These are phyloP conservation scores for Eleutherodactylus coqui DNA, from an alignment of 2,797 vertebrate genomes.

Conservation along the genomic window DNA sequence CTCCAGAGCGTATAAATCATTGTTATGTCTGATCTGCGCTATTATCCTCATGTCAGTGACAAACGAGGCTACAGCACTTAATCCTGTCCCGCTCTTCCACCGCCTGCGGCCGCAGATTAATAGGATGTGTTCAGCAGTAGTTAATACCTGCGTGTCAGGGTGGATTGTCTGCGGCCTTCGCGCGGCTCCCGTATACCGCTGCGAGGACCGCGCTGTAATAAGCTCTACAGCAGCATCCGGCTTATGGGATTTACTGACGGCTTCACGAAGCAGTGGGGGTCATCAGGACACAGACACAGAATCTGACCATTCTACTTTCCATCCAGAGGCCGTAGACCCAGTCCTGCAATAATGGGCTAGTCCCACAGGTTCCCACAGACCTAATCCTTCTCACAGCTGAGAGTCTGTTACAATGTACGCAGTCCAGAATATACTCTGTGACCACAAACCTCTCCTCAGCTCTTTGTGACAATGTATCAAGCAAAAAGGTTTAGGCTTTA, in stretches of 20 bases:
- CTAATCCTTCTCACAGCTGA: no score
- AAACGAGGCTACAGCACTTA: conserved; percentile 15
- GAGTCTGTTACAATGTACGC: neutral
- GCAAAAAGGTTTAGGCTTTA: no score
- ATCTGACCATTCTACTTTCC: no score
- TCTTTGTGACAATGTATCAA: no score
- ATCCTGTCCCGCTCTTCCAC: conserved; percentile 16
- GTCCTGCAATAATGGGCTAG: no score
- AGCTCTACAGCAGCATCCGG: neutral
- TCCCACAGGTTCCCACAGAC: no score
- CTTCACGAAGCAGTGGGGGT: neutral
- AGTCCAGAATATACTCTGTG: no score
- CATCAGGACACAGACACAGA: no score
- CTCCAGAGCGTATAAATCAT: neutral
- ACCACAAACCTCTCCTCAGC: no score
- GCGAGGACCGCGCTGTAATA: neutral
- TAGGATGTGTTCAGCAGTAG: neutral
- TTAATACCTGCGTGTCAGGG: conserved; percentile 3
- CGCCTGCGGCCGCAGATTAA: neutral
- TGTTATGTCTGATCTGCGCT: neutral
- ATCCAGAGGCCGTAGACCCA: no score
- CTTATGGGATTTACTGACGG: neutral
- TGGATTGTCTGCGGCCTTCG: neutral
- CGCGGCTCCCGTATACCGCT: neutral
- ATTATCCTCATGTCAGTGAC: neutral